Base-by-base conservation (phyloP, 2,888 invertebrate genomes). In the Eristalis tenax region DNA sequence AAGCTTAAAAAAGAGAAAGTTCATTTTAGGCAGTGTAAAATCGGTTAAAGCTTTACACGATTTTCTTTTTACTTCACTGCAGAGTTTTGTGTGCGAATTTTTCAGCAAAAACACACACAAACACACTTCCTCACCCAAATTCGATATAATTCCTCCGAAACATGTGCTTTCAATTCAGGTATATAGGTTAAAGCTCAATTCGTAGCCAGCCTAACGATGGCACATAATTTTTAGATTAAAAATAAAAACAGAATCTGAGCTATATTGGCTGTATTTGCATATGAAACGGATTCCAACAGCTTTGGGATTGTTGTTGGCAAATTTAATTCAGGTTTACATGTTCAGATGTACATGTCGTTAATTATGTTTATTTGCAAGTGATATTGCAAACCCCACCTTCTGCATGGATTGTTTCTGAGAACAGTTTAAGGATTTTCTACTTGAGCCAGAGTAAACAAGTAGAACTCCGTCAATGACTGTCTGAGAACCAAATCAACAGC, bases 1-100 rank as follows among this genome's bases (percentile, higher is more conserved):
- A 65, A 87, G 83, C 79, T 83, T 61, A 28, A 56, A 80, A 83
- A 87, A 83, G 83, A 83, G 83, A 83, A 87, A 87, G 87, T 87
- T 87, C 80, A 50, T 59, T 73, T 80, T 80, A 74, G 64, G 65
- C 83, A 50, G 38, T 68, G 38, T 65, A 83, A 75, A 75, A 32
- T 87, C 64, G 68, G 68, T 69, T 75, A 73, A 87, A 87, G 87
- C 83, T 87, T 71, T 13, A 56, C 74, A 57, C 63, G 40, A 65
- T 74, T 82, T 66, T 18, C 32, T 69, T 23, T 77, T 59, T 8
- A 8, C 10, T 63, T 71, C 43, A 81, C 87, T 87, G 87, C 87
- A 83, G 87, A 80, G 66, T 79, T 83, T 83, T 43, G 70, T 59
- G 74, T 43, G 59, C 79, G 70, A 79, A 79, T 77, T 75, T 83